Base-by-base conservation (phyloP, 2,888 invertebrate genomes). In the Drosophila picticornis region DNA sequence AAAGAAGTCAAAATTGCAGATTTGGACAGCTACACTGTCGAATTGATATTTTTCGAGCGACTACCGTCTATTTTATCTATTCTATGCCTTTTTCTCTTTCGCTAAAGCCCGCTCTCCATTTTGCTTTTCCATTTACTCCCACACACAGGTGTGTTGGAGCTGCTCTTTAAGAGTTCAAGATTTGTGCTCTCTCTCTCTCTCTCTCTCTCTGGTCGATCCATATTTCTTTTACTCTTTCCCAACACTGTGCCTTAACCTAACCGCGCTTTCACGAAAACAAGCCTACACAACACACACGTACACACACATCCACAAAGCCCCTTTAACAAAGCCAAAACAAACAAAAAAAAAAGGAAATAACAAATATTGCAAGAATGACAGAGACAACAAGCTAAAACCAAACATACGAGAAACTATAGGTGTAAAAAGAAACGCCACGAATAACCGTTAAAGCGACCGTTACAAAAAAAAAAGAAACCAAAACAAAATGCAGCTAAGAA, bases 241-340 rank as follows among this genome's bases (percentile, higher is more conserved):
- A 64, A 77, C 61, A 68, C 59, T 55, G 34, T 50, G n/a, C 32
- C 43, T 16, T 7, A 34, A 32, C 10, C 48, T 25, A 64, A 25
- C 25, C 36, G 16, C 36, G 60, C 82, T 34, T 52, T 64, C 53
- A 38, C 74, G 52, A 32, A 38, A 32, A 38, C 34, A 36, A 31
- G 52, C 13, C 34, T 40, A 40, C n/a, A 40, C n/a, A n/a, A 31
- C 40, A n/a, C 29, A 32, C 55, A 61, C 40, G 38, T 16, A 56
- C 46, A 56, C 66, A 48, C 43, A 71, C 32, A 60, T 46, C 43
- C 55, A 69, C 38, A 55, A 53, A 25, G 38, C 25, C 50, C 66
- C 48, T 67, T 48, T 55, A 62, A 57, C 38, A 84, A 73, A 67
- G 66, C 58, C 60, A 56, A 77, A 43, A 36, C 64, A 59, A 55